phyloP scores from a whole-genome alignment of 2,113 vertebrate genomes.

The Stomatorhinus ivindoensis region DNA sequence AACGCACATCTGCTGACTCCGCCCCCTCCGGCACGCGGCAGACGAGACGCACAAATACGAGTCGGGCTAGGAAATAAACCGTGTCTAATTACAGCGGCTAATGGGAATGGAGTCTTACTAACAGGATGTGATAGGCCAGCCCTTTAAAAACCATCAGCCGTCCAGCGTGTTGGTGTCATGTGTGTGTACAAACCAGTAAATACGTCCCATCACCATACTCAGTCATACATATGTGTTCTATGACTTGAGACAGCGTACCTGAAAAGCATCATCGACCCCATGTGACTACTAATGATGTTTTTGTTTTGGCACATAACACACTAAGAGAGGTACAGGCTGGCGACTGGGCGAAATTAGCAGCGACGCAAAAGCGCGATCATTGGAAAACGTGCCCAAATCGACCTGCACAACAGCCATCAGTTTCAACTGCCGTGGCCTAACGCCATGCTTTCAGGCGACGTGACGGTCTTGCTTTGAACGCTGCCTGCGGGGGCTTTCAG shows the following conservation, averaged over 20 bases:
- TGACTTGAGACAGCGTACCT: not conserved
- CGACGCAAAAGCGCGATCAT: not conserved
- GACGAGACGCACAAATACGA: not conserved
- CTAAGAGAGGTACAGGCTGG: not conserved
- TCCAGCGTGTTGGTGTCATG: not conserved
- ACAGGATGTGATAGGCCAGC: not conserved
- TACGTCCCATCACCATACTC: not conserved
- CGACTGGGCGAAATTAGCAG: not conserved
- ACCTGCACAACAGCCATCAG: not conserved
- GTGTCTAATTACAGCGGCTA: not conserved
- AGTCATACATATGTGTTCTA: not conserved
- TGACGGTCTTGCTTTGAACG: not conserved
- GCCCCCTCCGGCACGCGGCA: conserved; percentile 19
- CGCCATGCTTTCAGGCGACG: not conserved
- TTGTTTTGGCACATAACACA: not conserved
- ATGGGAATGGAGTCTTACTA: not conserved
- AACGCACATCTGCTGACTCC: conserved; percentile 56
- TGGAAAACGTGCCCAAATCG: not conserved
- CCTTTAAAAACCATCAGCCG: not conserved
- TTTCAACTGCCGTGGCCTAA: not conserved
- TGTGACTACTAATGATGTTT: not conserved
- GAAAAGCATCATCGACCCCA: not conserved
- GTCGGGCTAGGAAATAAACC: not conserved
- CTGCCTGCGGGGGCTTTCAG: not conserved
- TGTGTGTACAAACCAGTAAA: not conserved